A percentile compares a stretch with the other conserved stretches of the same genome.
Evolutionary conservation across 2,113 vertebrate genomes (phyloP).

Genomic region (Rallus limicola): DNA sequence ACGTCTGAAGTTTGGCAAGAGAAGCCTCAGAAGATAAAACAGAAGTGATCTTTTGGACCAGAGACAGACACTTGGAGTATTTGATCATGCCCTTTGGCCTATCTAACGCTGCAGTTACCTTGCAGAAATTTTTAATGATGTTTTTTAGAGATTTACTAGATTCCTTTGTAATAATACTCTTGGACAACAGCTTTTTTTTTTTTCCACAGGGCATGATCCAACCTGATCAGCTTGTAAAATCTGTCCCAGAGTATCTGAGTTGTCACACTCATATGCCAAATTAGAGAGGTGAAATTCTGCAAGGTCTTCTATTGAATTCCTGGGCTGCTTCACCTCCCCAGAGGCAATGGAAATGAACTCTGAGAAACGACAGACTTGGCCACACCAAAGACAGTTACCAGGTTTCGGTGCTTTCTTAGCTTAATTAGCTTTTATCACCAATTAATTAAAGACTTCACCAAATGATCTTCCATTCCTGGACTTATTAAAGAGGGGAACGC

Average conservation of each 20-base stretch:
- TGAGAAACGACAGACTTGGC: slow-evolving; percentile 25
- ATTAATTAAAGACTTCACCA: slow-evolving; percentile 66
- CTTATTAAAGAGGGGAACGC: background rate
- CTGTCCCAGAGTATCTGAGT: background rate
- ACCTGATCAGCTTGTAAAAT: slow-evolving; percentile 49
- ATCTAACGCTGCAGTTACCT: background rate
- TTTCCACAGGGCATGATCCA: background rate
- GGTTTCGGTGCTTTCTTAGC: background rate
- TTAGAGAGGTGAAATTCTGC: slow-evolving; percentile 29
- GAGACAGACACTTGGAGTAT: background rate
- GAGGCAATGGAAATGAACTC: slow-evolving; percentile 54
- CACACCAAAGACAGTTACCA: slow-evolving; percentile 11
- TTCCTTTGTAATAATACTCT: slow-evolving; percentile 1
- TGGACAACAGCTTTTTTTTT: background rate
- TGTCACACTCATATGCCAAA: slow-evolving; percentile 6
- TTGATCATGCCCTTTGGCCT: slow-evolving; percentile 4
- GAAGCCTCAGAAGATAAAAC: background rate
- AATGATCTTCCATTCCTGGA: background rate
- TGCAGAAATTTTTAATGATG: background rate
- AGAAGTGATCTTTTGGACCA: background rate
- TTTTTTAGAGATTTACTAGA: background rate
- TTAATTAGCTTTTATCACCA: slow-evolving; percentile 57
- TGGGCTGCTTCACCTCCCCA: background rate
- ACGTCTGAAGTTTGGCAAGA: background rate
- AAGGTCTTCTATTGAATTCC: background rate